phyloP scores from a whole-genome alignment of 2,113 vertebrate species.

The Ciconia stormi region DNA sequence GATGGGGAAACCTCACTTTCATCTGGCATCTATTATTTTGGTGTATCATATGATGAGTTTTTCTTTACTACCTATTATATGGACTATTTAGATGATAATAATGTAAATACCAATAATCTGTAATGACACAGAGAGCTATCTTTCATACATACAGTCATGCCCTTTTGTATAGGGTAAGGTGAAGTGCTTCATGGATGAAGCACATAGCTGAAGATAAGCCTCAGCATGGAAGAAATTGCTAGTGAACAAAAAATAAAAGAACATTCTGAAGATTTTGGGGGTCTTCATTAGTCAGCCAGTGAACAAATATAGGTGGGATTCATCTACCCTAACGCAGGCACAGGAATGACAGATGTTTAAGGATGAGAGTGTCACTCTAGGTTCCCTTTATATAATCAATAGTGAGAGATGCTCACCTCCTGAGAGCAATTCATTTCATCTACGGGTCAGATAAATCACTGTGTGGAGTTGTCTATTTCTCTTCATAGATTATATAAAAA shows the following conservation, averaged over 20 bases:
- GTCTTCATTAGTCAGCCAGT: neutral
- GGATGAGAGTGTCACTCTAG: neutral
- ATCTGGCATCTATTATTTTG: conserved; percentile 28
- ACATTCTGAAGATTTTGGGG: neutral
- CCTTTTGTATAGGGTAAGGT: neutral
- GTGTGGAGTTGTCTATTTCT: neutral
- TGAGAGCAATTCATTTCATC: neutral
- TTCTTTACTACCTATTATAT: neutral
- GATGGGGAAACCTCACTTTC: conserved; percentile 22
- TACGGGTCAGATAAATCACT: neutral
- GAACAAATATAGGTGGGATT: neutral
- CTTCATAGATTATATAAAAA: neutral
- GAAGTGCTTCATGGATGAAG: neutral
- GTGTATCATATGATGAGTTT: neutral
- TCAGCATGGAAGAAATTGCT: neutral
- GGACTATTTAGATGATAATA: neutral
- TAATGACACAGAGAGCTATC: neutral
- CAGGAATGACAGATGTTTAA: neutral
- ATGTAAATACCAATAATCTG: neutral
- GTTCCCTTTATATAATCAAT: neutral
- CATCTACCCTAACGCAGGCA: neutral
- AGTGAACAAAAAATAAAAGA: neutral
- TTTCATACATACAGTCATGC: neutral
- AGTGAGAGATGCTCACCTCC: neutral
- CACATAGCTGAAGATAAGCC: neutral